A percentile compares a stretch with the other conserved stretches of the same genome.
These are phyloP conservation scores for Spea hammondii DNA, from an alignment of 2,797 vertebrate species.

Conservation along the genomic window DNA sequence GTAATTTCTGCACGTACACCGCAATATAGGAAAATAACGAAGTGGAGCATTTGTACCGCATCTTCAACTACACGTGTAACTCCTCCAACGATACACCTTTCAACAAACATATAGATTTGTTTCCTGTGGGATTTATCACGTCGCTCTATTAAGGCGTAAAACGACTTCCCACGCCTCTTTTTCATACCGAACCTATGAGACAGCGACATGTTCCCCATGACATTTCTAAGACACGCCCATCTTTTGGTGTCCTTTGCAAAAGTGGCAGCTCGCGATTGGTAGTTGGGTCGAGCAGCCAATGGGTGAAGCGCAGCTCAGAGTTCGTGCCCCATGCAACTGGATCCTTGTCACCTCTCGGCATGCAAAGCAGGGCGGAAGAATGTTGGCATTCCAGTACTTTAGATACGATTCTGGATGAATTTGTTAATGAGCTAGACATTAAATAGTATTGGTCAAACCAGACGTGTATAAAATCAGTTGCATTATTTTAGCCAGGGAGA, in stretches of 20 bases:
- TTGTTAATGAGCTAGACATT: too few species aligned
- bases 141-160: background rate
- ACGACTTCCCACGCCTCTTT: background rate
- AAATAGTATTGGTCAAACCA: too few species aligned
- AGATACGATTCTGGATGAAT: background rate
- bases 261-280: slow-evolving; percentile 4
- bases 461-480: background rate
- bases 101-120: background rate
- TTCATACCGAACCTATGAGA: background rate
- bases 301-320: background rate
- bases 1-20: too few species aligned
- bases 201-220: background rate
- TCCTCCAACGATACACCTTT: background rate
- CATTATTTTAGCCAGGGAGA: background rate
- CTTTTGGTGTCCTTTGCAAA: background rate
- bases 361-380: background rate
- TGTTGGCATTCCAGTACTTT: background rate
- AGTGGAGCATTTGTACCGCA: too few species aligned
- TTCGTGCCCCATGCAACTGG: background rate
- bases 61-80: background rate
- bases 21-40: too few species aligned
- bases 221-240: background rate
- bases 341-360: background rate
- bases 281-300: background rate
- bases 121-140: too few species aligned